A percentile compares a stretch with the other conserved stretches of the same genome.
phyloP scores from a whole-genome alignment of 2,113 vertebrate species.

The Craseonycteris thonglongyai region DNA sequence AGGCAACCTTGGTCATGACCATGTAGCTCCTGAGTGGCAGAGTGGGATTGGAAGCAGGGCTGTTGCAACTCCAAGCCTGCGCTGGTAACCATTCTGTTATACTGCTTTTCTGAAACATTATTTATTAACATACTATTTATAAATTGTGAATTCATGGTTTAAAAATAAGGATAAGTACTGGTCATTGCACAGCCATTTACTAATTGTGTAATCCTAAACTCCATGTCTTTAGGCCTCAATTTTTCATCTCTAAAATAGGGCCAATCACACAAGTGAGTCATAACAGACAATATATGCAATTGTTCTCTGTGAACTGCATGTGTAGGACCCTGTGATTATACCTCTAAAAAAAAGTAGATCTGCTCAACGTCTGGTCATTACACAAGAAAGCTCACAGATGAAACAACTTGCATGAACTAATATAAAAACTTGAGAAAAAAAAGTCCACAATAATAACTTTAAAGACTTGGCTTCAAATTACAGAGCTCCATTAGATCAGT shows the following conservation, averaged over 20 bases:
- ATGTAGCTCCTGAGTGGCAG: neutral
- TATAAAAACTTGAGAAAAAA: slow-evolving; percentile 28
- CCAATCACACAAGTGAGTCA: neutral
- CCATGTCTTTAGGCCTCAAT: neutral
- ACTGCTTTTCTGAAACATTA: neutral
- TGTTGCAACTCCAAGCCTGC: neutral
- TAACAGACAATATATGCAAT: neutral
- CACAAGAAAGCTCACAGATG: neutral
- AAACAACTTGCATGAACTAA: neutral
- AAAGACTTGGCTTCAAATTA: slow-evolving; percentile 44
- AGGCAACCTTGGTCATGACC: neutral
- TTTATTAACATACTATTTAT: neutral
- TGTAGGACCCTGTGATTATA: neutral
- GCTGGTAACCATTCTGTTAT: neutral
- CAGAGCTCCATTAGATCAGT: slow-evolving; percentile 63
- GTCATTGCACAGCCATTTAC: neutral
- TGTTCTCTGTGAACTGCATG: neutral
- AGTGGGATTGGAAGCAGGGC: neutral
- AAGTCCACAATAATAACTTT: slow-evolving; percentile 32
- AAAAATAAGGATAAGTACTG: neutral
- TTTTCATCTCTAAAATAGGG: neutral
- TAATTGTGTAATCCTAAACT: neutral
- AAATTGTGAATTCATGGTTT: neutral
- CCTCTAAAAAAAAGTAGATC: neutral
- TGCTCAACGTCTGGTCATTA: neutral